Base-by-base conservation (phyloP, 2,888 invertebrate species). In the Sclerodermus sp. region DNA sequence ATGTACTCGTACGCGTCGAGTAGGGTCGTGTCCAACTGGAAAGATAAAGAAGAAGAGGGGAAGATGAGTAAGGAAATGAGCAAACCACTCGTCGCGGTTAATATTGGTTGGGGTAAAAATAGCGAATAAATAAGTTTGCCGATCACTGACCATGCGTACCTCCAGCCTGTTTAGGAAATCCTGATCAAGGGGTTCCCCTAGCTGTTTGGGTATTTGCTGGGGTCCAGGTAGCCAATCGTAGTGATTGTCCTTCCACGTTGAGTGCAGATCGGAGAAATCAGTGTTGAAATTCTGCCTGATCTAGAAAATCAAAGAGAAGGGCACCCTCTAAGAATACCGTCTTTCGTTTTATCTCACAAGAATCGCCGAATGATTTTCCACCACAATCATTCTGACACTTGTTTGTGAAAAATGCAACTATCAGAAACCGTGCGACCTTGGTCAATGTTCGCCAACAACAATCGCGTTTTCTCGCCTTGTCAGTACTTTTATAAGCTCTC, bases 1-100 rank as follows among this genome's bases (percentile, higher is more conserved):
- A 90, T 79, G 58, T 83, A 84, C 66, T 84, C 83, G 78, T 86
- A 89, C 70, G 86, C 82, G 48, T 83, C 79, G 45, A 85, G 80
- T 62, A 89, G 76, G 12, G 79, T 76, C 15, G 75, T 72, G 47
- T 82, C 79, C 51, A 83, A 73, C 83, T 84, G 77, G 3, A 79
- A 78, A 49, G 48, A 59, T 53, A 57, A 78, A 49, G 48, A 59
- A 54, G 57, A 54, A 14, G 17, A 39, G 18, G 16, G 9, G 32
- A 51, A 23, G 23, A 38, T 29, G 10, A 15, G 36, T 1, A 29
- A 32, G 14, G 13, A 13, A 18, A 45, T 38, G 37, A 14, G 29
- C 42, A 32, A 6, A 15, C n/a, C 23, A n/a, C 15, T n/a, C 29
- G 29, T 12, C 30, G 31, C n/a, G n/a, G n/a, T n/a, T n/a, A n/a